phyloP scores from a whole-genome alignment of 1,140 invertebrate species.

The Lordiphosa clarofinis region DNA sequence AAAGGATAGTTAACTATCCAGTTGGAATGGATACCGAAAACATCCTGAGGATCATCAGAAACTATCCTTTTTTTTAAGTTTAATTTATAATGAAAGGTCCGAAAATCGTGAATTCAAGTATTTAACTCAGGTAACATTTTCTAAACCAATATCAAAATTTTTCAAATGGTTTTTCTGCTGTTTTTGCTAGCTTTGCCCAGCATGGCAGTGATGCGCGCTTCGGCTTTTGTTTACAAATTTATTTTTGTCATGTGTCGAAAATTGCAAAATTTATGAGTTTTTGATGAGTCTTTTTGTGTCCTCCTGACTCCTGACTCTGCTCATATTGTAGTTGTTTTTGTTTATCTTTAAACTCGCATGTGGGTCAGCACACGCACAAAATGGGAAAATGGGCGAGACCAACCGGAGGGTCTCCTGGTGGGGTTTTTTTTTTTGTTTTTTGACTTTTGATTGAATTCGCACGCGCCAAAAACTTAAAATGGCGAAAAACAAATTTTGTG shows the following conservation, averaged over 20 bases:
- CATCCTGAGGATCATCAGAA: no score
- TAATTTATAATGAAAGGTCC: no score
- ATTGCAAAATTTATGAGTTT: slow-evolving; percentile 77
- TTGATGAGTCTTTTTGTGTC: slow-evolving; percentile 69
- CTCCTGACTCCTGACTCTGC: slow-evolving; percentile 14
- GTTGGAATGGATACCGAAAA: no score
- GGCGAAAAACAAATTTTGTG: slow-evolving; percentile 5
- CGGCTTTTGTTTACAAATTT: slow-evolving; percentile 14
- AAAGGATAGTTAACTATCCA: no score
- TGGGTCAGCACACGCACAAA: slow-evolving; percentile 60
- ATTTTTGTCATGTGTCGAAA: slow-evolving; percentile 76
- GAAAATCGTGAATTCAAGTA: no score
- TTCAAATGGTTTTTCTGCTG: not conserved
- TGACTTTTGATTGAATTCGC: slow-evolving; percentile 76
- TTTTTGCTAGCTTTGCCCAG: not conserved
- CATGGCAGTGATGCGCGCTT: slow-evolving; percentile 1
- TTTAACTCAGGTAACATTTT: no score
- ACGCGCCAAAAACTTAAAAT: slow-evolving; percentile 68
- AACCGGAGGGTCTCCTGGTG: slow-evolving; percentile 11
- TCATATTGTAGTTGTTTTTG: slow-evolving; percentile 28
- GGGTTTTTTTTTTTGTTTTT: slow-evolving; percentile 8
- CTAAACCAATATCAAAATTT: no score
- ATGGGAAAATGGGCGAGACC: slow-evolving; percentile 28
- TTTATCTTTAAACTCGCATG: slow-evolving; percentile 48
- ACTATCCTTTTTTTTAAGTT: no score